Evolutionary conservation across 2,113 vertebrate species (phyloP).

Genomic region (Scartelaos histophorus): DNA sequence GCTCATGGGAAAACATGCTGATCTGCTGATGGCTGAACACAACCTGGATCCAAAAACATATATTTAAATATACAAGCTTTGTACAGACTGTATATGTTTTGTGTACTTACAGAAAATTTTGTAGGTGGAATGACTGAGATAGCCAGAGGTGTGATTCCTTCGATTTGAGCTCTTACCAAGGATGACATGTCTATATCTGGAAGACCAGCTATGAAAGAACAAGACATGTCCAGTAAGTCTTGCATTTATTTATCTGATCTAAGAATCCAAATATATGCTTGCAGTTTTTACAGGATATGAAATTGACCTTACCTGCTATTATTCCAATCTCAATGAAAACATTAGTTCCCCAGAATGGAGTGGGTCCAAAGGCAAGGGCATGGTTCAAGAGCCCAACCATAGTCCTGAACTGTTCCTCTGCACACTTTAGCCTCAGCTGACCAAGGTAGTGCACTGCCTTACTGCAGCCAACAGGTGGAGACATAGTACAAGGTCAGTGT

Average conservation of each 20-base stretch:
- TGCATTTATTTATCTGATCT: neutral
- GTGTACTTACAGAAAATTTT: slow-evolving; percentile 77
- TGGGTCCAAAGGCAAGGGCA: slow-evolving; percentile 70
- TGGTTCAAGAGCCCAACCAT: slow-evolving; percentile 68
- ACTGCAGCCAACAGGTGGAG: slow-evolving; percentile 63
- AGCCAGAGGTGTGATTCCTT: slow-evolving; percentile 75
- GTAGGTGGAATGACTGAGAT: slow-evolving; percentile 70
- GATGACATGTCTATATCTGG: slow-evolving; percentile 80
- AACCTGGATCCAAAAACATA: slow-evolving; percentile 57
- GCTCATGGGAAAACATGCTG: slow-evolving; percentile 78
- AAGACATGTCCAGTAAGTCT: neutral
- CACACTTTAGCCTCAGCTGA: slow-evolving; percentile 70
- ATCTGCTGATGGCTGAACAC: slow-evolving; percentile 74
- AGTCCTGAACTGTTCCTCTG: slow-evolving; percentile 73
- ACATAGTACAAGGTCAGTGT: slow-evolving; percentile 10
- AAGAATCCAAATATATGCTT: neutral
- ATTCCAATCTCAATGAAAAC: slow-evolving; percentile 81
- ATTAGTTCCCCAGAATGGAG: slow-evolving; percentile 76
- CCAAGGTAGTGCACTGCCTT: slow-evolving; percentile 78
- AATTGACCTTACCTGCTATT: slow-evolving; percentile 70
- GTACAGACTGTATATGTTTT: neutral
- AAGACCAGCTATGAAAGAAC: slow-evolving; percentile 71
- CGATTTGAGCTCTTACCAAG: slow-evolving; percentile 79
- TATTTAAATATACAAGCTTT: neutral
- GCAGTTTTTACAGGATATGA: neutral